phyloP scores from a whole-genome alignment of 2,888 invertebrate genomes.

The Drosophila meridionalis region DNA sequence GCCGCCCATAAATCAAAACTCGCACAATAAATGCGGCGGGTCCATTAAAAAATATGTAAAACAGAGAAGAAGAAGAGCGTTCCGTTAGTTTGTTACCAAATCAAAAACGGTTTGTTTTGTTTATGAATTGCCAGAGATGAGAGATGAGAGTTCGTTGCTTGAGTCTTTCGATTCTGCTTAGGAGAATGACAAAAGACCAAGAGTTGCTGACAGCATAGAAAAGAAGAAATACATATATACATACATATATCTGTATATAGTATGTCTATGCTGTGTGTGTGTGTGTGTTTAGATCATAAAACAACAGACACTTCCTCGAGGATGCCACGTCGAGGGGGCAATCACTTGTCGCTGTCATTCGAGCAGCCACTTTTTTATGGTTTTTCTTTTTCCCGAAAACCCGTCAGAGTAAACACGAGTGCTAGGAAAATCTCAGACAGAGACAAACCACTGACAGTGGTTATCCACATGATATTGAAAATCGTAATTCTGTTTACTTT shows the following conservation, averaged over 20 bases:
- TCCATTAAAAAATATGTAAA: constrained; percentile 49
- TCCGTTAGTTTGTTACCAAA: constrained; percentile 69
- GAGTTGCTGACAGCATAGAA: constrained; percentile 14
- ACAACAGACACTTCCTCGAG: constrained; percentile 36
- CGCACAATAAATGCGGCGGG: constrained; percentile 46
- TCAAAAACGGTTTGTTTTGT: constrained; percentile 40
- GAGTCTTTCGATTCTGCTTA: constrained; percentile 60
- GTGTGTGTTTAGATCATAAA: constrained; percentile 29
- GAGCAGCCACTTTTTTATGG: constrained; percentile 58
- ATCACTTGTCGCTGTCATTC: constrained; percentile 72
- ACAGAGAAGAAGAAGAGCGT: constrained; percentile 28
- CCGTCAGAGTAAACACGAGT: constrained; percentile 49
- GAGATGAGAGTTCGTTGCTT: constrained; percentile 56
- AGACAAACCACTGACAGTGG: constrained; percentile 12
- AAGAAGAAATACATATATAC: background rate
- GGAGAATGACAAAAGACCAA: constrained; percentile 7
- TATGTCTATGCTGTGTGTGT: background rate
- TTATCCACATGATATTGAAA: constrained; percentile 20
- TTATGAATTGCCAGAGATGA: constrained; percentile 39
- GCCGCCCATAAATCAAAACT: constrained; percentile 64
- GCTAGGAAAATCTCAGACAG: constrained; percentile 49
- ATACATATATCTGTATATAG: background rate
- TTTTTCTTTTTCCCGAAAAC: constrained; percentile 49
- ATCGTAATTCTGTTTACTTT: constrained; percentile 3
- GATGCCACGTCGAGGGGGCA: constrained; percentile 28